A percentile compares a stretch with the other conserved stretches of the same genome.
These are phyloP conservation scores for Formica selysi DNA, from an alignment of 1,140 invertebrate species.

Conservation along the genomic window DNA sequence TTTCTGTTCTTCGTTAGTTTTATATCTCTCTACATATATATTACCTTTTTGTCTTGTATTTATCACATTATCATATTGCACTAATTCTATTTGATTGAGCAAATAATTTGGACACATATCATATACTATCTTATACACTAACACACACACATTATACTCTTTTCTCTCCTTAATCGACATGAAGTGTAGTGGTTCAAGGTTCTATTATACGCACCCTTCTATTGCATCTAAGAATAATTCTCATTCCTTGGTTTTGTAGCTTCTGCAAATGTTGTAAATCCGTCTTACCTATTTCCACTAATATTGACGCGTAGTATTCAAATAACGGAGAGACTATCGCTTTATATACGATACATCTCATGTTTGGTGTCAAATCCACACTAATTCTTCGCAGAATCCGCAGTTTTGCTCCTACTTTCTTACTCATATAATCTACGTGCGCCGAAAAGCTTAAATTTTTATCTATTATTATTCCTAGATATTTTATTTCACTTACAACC, in stretches of 20 bases:
- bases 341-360: not conserved
- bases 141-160: conserved; percentile 10
- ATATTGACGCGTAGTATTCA: not conserved
- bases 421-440: not conserved
- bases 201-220: not conserved
- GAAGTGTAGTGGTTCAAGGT: not conserved
- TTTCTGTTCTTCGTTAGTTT: no score
- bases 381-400: not conserved
- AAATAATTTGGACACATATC: no score
- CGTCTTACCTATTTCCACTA: not conserved
- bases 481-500: not conserved
- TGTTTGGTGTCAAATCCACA: not conserved
- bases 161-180: conserved; percentile 10
- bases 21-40: no score
- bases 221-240: conserved; percentile 15
- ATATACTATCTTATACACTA: not conserved
- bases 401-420: not conserved
- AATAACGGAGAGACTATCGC: not conserved
- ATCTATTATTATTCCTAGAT: not conserved
- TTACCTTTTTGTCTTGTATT: no score
- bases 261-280: conserved; percentile 1
- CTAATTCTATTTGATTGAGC: no score
- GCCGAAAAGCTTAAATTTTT: not conserved
- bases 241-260: conserved; percentile 23
- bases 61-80: no score